Percentiles rank a stretch among this genome's conserved stretches.
phyloP scores from a whole-genome alignment of 2,888 invertebrate genomes.

The Drosophila cyrtoloma region DNA sequence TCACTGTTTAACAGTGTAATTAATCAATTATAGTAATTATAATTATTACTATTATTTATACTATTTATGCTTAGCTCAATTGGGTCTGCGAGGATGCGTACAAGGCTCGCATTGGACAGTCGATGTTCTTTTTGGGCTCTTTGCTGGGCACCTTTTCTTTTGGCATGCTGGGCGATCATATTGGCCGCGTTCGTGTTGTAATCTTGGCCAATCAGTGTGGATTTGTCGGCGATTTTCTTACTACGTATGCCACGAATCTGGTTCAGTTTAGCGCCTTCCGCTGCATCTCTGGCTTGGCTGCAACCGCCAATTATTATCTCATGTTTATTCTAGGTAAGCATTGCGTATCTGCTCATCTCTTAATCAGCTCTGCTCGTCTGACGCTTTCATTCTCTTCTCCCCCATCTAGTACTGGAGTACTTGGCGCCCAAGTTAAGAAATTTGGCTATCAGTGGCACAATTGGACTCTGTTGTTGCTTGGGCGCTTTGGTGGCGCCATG shows the following conservation, averaged over 20 bases:
- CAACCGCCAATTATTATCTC: conserved; percentile 87
- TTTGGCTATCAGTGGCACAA: conserved; percentile 86
- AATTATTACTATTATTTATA: background rate
- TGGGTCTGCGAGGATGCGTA: conserved; percentile 86
- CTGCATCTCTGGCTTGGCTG: conserved; percentile 87
- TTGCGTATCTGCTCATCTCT: conserved; percentile 40
- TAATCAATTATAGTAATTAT: background rate
- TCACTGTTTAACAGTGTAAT: background rate
- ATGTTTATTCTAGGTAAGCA: conserved; percentile 87
- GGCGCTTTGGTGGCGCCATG: conserved; percentile 86
- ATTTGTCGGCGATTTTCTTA: conserved; percentile 86
- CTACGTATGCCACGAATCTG: conserved; percentile 85
- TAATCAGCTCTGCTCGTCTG: conserved; percentile 29
- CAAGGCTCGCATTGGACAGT: conserved; percentile 87
- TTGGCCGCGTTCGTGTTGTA: conserved; percentile 86
- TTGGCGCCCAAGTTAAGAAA: conserved; percentile 86
- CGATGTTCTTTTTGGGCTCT: conserved; percentile 87
- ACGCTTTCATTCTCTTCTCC: background rate
- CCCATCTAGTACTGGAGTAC: conserved; percentile 86
- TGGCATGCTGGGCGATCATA: conserved; percentile 87
- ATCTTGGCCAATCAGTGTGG: conserved; percentile 86
- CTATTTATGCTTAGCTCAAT: conserved; percentile 27
- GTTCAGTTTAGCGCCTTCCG: conserved; percentile 85
- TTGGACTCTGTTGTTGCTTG: conserved; percentile 87
- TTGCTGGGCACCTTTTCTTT: conserved; percentile 86